Evolutionary conservation across 2,888 invertebrate species (phyloP), one percentile per base, ranked within the genome.

Genomic region (Parochlus steinenii): DNA sequence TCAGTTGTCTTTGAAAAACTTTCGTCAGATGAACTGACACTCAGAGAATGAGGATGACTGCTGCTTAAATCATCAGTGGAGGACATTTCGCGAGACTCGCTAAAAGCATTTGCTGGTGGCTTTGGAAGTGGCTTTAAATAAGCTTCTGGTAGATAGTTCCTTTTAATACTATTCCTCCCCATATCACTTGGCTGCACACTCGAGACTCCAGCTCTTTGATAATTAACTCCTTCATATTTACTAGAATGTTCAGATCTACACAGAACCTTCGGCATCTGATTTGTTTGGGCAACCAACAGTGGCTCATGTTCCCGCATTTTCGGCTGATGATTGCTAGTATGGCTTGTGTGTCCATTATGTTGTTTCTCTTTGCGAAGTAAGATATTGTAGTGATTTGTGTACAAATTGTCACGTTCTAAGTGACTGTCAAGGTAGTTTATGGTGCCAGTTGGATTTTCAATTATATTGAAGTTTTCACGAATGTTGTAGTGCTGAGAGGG

Each of bases 31-130:
- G 82, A 82, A 53, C 79, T 80, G 42, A 82, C 73, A 50, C 79
- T 80, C 1, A 82, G 80, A 6, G 81, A 81, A 20, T 34, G 34
- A 12, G 20, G 14, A 46, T 80, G 74, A 7, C 81, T 61, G 0
- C 81, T 81, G 48, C 80, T 81, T 17, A 82, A 69, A 54, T 83
- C 83, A 51, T 83, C 81, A 2, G 81, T 82, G 3, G 81, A 83
- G 5, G 82, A 81, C 53, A 58, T 54, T 43, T 58, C 58, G 6
- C 56, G 54, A 33, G 48, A 54, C 39, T 59, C 58, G 41, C 58
- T 57, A 30, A 56, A 25, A 30, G 38, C 42, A 23, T 36, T 46
- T 38, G 56, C 56, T n/a, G 69, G 68, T 37, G 67, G 57, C 50
- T 67, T 68, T 26, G 68, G 68, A 45, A 69, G 50, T 22, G 68